phyloP scores from a whole-genome alignment of 2,888 invertebrate species.

The Leucophenga maculata region DNA sequence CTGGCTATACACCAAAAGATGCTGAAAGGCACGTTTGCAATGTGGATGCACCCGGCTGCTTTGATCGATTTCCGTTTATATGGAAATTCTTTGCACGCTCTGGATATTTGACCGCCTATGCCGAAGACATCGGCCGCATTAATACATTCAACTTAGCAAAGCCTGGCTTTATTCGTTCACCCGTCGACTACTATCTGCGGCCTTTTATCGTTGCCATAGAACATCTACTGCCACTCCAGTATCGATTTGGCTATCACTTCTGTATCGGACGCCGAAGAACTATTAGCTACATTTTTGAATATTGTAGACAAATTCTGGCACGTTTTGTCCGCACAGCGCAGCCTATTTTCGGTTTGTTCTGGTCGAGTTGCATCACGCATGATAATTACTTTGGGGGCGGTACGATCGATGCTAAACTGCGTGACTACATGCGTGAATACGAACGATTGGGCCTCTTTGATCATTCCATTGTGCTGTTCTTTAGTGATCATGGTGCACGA shows the following conservation, averaged over 20 bases:
- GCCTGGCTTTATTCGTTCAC: conserved; percentile 78
- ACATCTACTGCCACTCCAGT: conserved; percentile 57
- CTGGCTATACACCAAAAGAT: conserved; percentile 75
- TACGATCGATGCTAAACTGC: conserved; percentile 76
- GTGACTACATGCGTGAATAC: conserved; percentile 75
- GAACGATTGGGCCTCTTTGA: conserved; percentile 74
- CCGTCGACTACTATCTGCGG: conserved; percentile 83
- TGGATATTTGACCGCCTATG: conserved; percentile 82
- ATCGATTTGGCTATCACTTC: conserved; percentile 57
- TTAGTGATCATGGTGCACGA: conserved; percentile 83
- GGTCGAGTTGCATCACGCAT: conserved; percentile 74
- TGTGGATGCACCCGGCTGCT: conserved; percentile 72
- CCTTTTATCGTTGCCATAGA: conserved; percentile 80
- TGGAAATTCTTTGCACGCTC: conserved; percentile 80
- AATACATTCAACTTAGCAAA: conserved; percentile 77
- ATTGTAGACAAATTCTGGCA: conserved; percentile 77
- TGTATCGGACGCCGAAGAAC: conserved; percentile 76
- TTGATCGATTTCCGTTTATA: conserved; percentile 80
- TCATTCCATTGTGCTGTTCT: conserved; percentile 78
- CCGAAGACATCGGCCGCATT: conserved; percentile 77
- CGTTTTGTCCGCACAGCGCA: conserved; percentile 73
- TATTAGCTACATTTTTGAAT: conserved; percentile 77
- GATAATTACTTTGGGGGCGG: conserved; percentile 79
- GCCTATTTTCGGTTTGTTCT: conserved; percentile 80
- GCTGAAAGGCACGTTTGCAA: conserved; percentile 72